phyloP scores from a whole-genome alignment of 2,113 vertebrate genomes.

The Catagonus wagneri region DNA sequence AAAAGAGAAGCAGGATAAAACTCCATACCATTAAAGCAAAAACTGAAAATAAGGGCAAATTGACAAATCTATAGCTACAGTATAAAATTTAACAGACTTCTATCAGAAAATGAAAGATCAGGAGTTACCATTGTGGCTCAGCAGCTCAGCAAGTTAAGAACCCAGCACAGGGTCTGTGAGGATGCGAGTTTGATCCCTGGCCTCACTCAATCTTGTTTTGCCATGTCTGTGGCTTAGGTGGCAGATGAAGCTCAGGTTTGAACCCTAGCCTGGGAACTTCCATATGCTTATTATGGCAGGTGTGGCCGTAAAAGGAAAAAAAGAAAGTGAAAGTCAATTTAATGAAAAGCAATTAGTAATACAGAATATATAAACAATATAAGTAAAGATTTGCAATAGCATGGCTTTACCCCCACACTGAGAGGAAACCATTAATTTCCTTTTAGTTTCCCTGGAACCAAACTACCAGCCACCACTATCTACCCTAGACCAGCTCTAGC shows the following conservation, averaged over 20 bases:
- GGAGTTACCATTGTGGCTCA: too few species aligned
- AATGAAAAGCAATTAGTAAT: not conserved
- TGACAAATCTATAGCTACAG: not conserved
- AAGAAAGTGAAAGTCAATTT: not conserved
- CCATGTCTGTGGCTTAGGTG: too few species aligned
- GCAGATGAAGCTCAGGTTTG: too few species aligned
- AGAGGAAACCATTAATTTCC: not conserved
- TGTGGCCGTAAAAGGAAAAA: too few species aligned
- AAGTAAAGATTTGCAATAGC: not conserved
- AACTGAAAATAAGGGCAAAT: slow-evolving; percentile 6
- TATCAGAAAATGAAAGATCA: not conserved
- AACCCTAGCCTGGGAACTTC: too few species aligned
- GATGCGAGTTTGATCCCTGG: too few species aligned
- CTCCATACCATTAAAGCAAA: slow-evolving; percentile 3
- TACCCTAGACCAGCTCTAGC: not conserved
- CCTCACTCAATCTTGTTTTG: too few species aligned
- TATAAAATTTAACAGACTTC: not conserved
- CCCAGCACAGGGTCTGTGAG: too few species aligned
- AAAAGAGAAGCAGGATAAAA: not conserved
- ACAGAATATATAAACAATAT: not conserved
- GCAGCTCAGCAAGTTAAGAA: too few species aligned
- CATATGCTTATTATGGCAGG: too few species aligned
- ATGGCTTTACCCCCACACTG: not conserved
- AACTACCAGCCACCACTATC: not conserved
- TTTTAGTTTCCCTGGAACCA: not conserved